phyloP scores from a whole-genome alignment of 2,113 vertebrate genomes.

The Spizaetus ornatus region DNA sequence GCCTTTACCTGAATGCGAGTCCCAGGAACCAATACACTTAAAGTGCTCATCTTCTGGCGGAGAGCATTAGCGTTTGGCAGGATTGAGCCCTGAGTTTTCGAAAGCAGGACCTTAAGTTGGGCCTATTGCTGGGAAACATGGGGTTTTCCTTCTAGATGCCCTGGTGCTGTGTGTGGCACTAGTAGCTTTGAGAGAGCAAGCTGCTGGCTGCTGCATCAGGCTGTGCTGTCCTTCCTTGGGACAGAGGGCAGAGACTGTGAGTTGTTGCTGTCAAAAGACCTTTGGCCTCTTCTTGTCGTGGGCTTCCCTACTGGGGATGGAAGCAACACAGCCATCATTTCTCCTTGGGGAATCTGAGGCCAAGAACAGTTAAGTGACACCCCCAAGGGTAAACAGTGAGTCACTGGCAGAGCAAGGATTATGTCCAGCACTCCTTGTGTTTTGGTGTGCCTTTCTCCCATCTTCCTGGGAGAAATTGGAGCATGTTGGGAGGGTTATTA shows the following conservation, averaged over 20 bases:
- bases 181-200: not conserved
- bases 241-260: not conserved
- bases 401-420: not conserved
- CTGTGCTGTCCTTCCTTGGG: not conserved
- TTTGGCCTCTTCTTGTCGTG: not conserved
- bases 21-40: not conserved
- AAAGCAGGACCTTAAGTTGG: not conserved
- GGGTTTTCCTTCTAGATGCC: not conserved
- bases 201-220: not conserved
- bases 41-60: not conserved
- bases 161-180: not conserved
- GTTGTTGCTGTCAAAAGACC: not conserved
- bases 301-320: not conserved
- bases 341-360: not conserved
- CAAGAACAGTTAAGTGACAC: not conserved
- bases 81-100: not conserved
- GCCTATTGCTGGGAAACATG: not conserved
- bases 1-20: not conserved
- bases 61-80: not conserved
- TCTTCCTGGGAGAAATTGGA: not conserved
- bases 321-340: not conserved
- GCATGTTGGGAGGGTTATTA: accelerated
- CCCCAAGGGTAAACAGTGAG: not conserved
- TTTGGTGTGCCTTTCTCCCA: not conserved
- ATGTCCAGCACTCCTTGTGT: not conserved